A percentile compares a stretch with the other conserved stretches of the same genome.
Evolutionary conservation across 2,888 invertebrate species (phyloP).

Genomic region (Cheilosia vernalis): DNA sequence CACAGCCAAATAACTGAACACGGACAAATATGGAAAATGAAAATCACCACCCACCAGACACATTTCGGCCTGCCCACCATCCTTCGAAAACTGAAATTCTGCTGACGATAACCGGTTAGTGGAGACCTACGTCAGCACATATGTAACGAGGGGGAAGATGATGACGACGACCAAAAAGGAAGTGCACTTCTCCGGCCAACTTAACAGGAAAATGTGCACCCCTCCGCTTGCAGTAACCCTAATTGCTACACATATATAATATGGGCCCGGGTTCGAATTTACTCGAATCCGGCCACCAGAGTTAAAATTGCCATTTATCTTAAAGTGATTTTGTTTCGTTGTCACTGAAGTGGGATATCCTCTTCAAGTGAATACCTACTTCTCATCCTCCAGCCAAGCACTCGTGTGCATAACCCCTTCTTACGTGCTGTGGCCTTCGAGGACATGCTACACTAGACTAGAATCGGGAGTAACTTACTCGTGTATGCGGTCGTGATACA

Average conservation of each 20-base stretch:
- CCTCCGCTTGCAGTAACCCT: not conserved
- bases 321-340: conserved; percentile 60
- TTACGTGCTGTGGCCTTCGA: conserved; percentile 39
- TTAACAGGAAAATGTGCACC: conserved; percentile 38
- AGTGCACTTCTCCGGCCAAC: conserved; percentile 29
- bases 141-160: conserved; percentile 4
- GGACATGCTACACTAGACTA: not conserved
- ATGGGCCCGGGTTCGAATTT: conserved; percentile 50
- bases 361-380: conserved; percentile 37
- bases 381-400: not conserved
- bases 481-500: not conserved
- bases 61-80: conserved; percentile 48
- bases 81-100: conserved; percentile 58
- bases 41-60: conserved; percentile 9
- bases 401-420: conserved; percentile 23
- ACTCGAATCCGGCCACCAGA: conserved; percentile 45
- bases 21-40: conserved; percentile 4
- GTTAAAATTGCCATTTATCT: conserved; percentile 57
- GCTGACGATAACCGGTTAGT: conserved; percentile 60
- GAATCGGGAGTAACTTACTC: conserved; percentile 6
- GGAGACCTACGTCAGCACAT: conserved; percentile 57
- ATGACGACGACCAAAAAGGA: conserved; percentile 35
- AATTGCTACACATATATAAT: conserved; percentile 14
- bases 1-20: conserved; percentile 16
- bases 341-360: conserved; percentile 53